Evolutionary conservation across 2,113 vertebrate species (phyloP).

Genomic region (Rallus limicola): DNA sequence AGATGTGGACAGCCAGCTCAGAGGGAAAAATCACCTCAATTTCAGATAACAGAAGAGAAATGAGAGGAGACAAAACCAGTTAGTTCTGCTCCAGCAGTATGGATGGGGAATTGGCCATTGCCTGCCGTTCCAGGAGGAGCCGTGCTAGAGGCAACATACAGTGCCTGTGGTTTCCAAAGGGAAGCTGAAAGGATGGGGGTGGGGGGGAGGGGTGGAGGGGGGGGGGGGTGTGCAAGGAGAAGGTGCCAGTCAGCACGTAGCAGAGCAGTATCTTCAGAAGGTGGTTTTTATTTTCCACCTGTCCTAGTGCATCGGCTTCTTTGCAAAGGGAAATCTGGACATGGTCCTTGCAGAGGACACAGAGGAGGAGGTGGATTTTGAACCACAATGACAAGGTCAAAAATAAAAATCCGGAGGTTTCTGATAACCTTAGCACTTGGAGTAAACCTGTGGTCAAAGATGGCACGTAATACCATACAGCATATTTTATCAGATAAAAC

Average conservation of each 20-base stretch:
- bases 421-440: not conserved
- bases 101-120: not conserved
- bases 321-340: not conserved
- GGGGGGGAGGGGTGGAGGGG: too few species aligned
- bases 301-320: not conserved
- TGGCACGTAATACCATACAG: not conserved
- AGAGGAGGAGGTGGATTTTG: not conserved
- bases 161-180: not conserved
- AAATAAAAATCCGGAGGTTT: not conserved
- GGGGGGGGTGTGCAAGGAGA: too few species aligned
- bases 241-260: not conserved
- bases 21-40: slow-evolving; percentile 9
- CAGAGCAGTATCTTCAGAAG: not conserved
- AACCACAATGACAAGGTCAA: not conserved
- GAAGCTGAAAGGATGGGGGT: not conserved
- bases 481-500: not conserved
- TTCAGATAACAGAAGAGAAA: slow-evolving; percentile 24
- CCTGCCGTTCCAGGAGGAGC: not conserved
- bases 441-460: not conserved
- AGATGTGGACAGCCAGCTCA: not conserved
- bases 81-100: not conserved
- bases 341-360: not conserved
- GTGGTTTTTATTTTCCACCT: not conserved
- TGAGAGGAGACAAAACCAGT: not conserved
- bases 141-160: not conserved